Base-by-base conservation (phyloP, 2,797 vertebrate species). In the Sphenopsis melanotis region DNA sequence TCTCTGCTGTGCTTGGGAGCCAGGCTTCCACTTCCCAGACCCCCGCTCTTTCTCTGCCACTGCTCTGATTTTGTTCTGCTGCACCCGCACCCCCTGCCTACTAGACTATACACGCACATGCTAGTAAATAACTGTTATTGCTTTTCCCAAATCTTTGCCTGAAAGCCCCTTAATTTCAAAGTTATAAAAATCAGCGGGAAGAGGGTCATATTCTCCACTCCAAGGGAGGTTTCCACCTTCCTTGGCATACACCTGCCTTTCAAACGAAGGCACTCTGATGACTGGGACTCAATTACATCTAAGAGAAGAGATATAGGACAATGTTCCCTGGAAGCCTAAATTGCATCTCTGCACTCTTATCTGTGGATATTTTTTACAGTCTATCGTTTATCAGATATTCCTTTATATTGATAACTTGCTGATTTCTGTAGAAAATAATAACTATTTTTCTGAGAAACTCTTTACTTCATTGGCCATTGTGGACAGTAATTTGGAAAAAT, bases 1-100 rank as follows among this genome's bases (percentile, higher is more conserved):
- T 34, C 16, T 39, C 17, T 46, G 55, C 21, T 2, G 2, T 20
- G 34, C 20, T 47, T 5, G 4, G 7, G 22, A 60, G 12, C 34
- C 11, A 3, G 22, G 22, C 22, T 39, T 18, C 29, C 34, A 3
- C 29, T 16, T 17, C 44, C 34, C 17, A 7, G 16, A 6, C 7
- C 34, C 12, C 3, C 1, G 0, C 15, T 30, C 3, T 4, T 14
- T 37, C 16, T 32, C 24, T 24, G 27, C 12, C 55, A 15, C 22
- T 32, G 44, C 12, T 60, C 22, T 5, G 2, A 12, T 12, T 37
- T 32, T 26, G 20, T n/a, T 20, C 56, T n/a, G 46, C 56, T n/a
- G 10, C 29, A 13, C 3, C 34, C 7, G 3, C n/a, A 34, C 21
- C 53, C 21, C 53, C 21, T 55, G 53, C 13, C 53, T 23, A 7